These are phyloP conservation scores for Bombyx huttoni DNA, from an alignment of 2,888 invertebrate species.

Conservation along the genomic window DNA sequence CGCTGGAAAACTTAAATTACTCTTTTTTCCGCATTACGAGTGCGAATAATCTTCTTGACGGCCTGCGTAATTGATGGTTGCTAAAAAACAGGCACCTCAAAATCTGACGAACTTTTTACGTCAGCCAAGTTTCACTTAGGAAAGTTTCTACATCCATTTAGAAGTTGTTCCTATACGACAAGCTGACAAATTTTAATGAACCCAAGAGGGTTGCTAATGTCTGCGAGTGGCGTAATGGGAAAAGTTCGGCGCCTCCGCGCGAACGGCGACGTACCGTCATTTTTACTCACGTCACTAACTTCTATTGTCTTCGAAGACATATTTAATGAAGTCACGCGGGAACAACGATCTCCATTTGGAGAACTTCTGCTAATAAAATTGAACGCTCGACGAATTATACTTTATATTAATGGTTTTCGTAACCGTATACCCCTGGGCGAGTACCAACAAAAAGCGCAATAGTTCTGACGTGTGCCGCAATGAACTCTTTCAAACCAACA, in stretches of 20 bases:
- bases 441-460: conserved; percentile 57
- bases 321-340: conserved; percentile 32
- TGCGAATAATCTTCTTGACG: conserved; percentile 73
- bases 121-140: conserved; percentile 69
- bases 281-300: conserved; percentile 32
- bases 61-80: conserved; percentile 68
- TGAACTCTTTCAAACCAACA: conserved; percentile 42
- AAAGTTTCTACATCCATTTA: conserved; percentile 70
- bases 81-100: conserved; percentile 53
- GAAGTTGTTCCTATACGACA: conserved; percentile 63
- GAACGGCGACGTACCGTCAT: conserved; percentile 15
- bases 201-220: conserved; percentile 68
- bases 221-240: conserved; percentile 63
- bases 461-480: conserved; percentile 57
- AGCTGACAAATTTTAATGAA: conserved; percentile 73
- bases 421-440: conserved; percentile 43
- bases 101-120: conserved; percentile 64
- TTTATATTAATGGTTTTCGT: conserved; percentile 13
- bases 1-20: conserved; percentile 68
- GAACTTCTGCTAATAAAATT: conserved; percentile 14
- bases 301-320: conserved; percentile 40
- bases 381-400: conserved; percentile 10
- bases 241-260: conserved; percentile 41
- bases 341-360: conserved; percentile 21
- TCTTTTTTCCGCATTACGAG: conserved; percentile 68